Evolutionary conservation across 2,113 vertebrate species (phyloP), one percentile per base, ranked within the genome.

Genomic region (Plectropomus leopardus): DNA sequence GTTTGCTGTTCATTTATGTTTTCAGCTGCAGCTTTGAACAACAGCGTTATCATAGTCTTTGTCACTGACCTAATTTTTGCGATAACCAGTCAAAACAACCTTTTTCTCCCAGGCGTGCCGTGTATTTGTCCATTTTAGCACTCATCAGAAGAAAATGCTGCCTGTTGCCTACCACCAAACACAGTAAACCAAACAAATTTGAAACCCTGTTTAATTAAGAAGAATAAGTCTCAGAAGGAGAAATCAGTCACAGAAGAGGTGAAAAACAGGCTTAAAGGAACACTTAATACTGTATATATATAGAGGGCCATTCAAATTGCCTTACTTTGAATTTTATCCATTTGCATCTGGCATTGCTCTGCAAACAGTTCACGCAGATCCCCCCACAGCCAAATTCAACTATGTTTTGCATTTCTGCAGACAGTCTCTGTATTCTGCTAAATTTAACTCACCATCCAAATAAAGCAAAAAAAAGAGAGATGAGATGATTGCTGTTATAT

Each of bases 341-440:
- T 92, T 91, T 91, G 83, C 84, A 91, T 87, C 42, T 19, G 68
- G 40, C 23, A 47, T 63, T 4, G 0, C 23, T 30, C 17, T 17
- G 50, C 32, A 68, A 86, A 87, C 83, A 78, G 80, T 76, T 83
- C 44, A 67, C n/a, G 82, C 30, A 47, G 72, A 19, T 23, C 10
- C 45, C 1, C 24, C 32, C 30, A 55, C 36, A 79, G 54, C 66
- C 67, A 87, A 87, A 88, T 88, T 51, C 26, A 69, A 48, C 0
- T 53, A 14, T 60, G 57, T 72, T 92, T 92, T 90, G 85, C 90
- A 89, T 90, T 67, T 1, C 14, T 40, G n/a, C 13, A 21, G 16
- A 69, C 11, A 0, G 44, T 69, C 45, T 57, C 48, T 45, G 0
- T 47, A 4, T 26, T 69, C n/a, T 0, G 14, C n/a, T 75, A 45